These are phyloP conservation scores for Hetaerina americana DNA, from an alignment of 1,140 invertebrate species.

Conservation along the genomic window DNA sequence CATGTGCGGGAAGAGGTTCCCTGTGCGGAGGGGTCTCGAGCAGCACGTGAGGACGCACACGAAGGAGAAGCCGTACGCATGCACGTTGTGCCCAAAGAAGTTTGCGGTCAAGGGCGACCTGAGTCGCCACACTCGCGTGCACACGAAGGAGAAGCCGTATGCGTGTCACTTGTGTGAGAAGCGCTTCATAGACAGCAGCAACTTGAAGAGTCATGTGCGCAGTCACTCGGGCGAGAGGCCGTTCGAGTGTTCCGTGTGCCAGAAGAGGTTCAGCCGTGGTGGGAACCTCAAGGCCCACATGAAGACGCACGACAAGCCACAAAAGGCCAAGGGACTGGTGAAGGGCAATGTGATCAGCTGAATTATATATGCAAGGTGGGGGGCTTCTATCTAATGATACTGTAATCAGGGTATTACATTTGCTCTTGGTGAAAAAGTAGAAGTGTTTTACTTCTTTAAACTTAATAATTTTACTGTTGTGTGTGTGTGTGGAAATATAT, in stretches of 20 bases:
- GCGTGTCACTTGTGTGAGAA: constrained; percentile 35
- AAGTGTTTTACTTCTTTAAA: too few relatives aligned
- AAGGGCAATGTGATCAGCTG: too few relatives aligned
- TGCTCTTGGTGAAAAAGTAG: too few relatives aligned
- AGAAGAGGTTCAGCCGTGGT: constrained; percentile 41
- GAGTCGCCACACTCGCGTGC: constrained; percentile 35
- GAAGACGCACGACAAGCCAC: too few relatives aligned
- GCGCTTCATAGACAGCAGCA: constrained; percentile 52
- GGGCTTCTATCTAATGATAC: too few relatives aligned
- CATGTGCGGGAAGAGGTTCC: constrained; percentile 28
- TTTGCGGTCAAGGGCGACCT: constrained; percentile 37
- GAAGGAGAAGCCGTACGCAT: constrained; percentile 38
- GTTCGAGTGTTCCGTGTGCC: constrained; percentile 47
- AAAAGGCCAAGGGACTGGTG: too few relatives aligned
- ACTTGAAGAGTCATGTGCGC: too few relatives aligned
- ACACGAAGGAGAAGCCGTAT: constrained; percentile 38
- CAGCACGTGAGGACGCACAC: constrained; percentile 42
- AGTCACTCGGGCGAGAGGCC: constrained; percentile 40
- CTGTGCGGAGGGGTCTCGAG: constrained; percentile 12
- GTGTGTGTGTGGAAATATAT: too few relatives aligned
- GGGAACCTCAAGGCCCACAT: too few relatives aligned
- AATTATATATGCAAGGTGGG: too few relatives aligned
- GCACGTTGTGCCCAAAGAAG: constrained; percentile 30
- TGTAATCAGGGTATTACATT: too few relatives aligned
- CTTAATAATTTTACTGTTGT: too few relatives aligned